phyloP scores from a whole-genome alignment of 2,797 vertebrate genomes.

The Rhinogobio ventralis region DNA sequence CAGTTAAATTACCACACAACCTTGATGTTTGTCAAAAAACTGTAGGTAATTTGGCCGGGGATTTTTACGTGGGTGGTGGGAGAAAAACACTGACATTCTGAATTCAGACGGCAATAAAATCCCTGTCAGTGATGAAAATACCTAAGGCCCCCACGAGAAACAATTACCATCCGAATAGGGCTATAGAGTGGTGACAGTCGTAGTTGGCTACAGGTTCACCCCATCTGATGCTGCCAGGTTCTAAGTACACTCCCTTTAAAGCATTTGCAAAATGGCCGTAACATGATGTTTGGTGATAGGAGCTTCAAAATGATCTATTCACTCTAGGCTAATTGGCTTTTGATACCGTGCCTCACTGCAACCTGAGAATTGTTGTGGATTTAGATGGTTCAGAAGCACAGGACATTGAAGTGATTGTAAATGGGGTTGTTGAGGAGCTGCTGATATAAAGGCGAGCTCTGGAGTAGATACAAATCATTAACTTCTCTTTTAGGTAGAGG shows the following conservation, averaged over 20 bases:
- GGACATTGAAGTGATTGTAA: conserved; percentile 24
- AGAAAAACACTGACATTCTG: too few species aligned
- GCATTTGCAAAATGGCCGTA: conserved; percentile 5
- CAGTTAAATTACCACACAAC: too few species aligned
- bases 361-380: conserved; percentile 20
- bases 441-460: not conserved
- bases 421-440: conserved; percentile 21
- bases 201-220: conserved; percentile 32
- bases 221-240: conserved; percentile 8
- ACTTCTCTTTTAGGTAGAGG: conserved; percentile 17
- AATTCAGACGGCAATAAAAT: too few species aligned
- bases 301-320: conserved; percentile 1
- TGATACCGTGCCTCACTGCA: conserved; percentile 10
- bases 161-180: too few species aligned
- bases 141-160: too few species aligned
- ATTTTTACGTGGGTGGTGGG: too few species aligned
- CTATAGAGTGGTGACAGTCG: not conserved
- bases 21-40: too few species aligned
- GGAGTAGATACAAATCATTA: conserved; percentile 32
- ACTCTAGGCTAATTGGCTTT: conserved; percentile 9
- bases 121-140: too few species aligned
- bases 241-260: conserved; percentile 7
- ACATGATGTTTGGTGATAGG: not conserved
- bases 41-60: too few species aligned
- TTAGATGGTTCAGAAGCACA: conserved; percentile 21